A percentile compares a stretch with the other conserved stretches of the same genome.
Evolutionary conservation across 2,888 invertebrate genomes (phyloP).

Genomic region (Chydorus sphaericus): DNA sequence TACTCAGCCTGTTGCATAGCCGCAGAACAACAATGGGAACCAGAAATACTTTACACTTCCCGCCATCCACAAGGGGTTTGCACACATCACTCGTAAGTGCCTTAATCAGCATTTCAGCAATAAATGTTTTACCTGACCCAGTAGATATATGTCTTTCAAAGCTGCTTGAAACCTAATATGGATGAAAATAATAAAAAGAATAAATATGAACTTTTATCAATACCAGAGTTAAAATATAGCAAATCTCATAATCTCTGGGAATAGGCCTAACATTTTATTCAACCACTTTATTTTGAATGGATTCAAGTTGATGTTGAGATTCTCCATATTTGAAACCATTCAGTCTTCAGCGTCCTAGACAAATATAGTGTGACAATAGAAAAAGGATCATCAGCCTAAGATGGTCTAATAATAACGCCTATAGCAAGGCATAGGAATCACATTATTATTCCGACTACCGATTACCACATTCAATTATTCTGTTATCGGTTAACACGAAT

Average conservation of each 20-base stretch:
- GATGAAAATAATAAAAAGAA: not conserved
- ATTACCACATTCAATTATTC: too few relatives aligned
- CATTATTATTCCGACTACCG: too few relatives aligned
- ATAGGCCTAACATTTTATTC: not conserved
- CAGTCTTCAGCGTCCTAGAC: too few relatives aligned
- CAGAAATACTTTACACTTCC: conserved; percentile 55
- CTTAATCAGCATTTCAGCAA: conserved; percentile 63
- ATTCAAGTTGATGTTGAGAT: too few relatives aligned
- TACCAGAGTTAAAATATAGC: not conserved
- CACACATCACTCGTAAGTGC: not conserved
- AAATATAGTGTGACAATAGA: too few relatives aligned
- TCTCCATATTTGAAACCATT: too few relatives aligned
- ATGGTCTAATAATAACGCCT: too few relatives aligned
- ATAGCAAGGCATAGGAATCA: too few relatives aligned
- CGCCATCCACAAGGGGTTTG: conserved; percentile 42
- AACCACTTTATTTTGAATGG: not conserved
- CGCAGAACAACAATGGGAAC: conserved; percentile 67
- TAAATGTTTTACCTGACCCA: conserved; percentile 84
- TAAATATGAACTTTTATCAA: not conserved
- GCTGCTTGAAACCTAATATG: conserved; percentile 55
- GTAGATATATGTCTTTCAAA: conserved; percentile 60
- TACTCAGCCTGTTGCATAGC: conserved; percentile 61
- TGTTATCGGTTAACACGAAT: too few relatives aligned
- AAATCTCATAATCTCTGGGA: not conserved
- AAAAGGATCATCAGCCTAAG: too few relatives aligned